phyloP scores from a whole-genome alignment of 2,113 vertebrate species.

The Oceanites oceanicus region DNA sequence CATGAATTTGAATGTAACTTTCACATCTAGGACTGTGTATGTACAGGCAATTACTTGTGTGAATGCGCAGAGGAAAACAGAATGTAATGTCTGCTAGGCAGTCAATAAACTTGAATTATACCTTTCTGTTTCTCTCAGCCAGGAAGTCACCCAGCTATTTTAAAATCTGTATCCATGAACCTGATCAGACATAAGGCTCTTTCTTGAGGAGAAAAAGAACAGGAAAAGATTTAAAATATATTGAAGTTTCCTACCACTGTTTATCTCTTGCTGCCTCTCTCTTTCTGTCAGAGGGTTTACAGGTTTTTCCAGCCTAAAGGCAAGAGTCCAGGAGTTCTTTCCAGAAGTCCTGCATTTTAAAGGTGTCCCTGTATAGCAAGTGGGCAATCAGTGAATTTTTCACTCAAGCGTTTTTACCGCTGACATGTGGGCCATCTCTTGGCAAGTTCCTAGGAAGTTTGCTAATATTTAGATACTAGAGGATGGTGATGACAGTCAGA shows the following conservation, averaged over 20 bases:
- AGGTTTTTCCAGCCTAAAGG: not conserved
- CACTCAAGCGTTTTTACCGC: not conserved
- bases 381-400: not conserved
- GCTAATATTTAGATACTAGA: not conserved
- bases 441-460: not conserved
- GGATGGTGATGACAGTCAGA: not conserved
- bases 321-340: not conserved
- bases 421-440: not conserved
- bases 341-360: not conserved
- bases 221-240: constrained; percentile 12
- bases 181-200: not conserved
- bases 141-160: constrained; percentile 34
- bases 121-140: constrained; percentile 11
- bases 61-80: not conserved
- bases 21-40: not conserved
- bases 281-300: not conserved
- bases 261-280: constrained; percentile 1
- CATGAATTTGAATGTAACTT: not conserved
- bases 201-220: not conserved
- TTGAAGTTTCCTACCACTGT: not conserved
- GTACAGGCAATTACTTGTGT: not conserved
- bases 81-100: not conserved
- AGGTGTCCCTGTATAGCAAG: not conserved
- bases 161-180: not conserved
- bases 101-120: constrained; percentile 26